A percentile compares a stretch with the other conserved stretches of the same genome.
Conservation (phyloP, 2,113 vertebrate species). For the Aix galericulata region DNA sequence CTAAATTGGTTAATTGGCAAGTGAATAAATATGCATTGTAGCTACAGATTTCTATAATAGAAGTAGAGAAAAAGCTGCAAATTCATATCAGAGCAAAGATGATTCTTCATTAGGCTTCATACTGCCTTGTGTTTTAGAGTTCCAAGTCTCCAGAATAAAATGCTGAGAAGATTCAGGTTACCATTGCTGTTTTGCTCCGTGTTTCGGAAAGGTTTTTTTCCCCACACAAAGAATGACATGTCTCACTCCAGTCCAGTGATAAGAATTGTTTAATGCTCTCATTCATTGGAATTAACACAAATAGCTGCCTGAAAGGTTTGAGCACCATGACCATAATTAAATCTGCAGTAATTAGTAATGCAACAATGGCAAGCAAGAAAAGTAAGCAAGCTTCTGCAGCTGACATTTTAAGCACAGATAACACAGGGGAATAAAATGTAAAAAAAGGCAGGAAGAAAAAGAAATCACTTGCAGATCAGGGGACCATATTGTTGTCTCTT, state of each 20-base stretch:
- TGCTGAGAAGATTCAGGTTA: background rate
- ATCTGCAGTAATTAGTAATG: constrained; percentile 47
- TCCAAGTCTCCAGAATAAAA: background rate
- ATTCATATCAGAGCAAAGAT: background rate
- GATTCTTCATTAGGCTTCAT: background rate
- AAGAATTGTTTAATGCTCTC: constrained; percentile 30
- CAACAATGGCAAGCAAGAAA: constrained; percentile 2
- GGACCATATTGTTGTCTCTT: background rate
- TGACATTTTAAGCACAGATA: constrained; percentile 10
- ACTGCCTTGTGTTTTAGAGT: background rate
- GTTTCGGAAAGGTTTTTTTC: background rate
- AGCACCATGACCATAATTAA: constrained; percentile 29
- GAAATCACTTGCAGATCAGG: background rate
- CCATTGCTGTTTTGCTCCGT: background rate
- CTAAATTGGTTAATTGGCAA: background rate
- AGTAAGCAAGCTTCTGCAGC: background rate
- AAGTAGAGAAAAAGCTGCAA: background rate
- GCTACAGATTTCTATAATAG: background rate
- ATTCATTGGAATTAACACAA: constrained; percentile 27
- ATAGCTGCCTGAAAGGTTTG: constrained; percentile 35
- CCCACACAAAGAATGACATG: background rate
- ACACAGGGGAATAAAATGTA: background rate
- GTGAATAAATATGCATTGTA: background rate
- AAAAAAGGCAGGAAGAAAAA: background rate
- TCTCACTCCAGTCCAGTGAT: background rate